Evolutionary conservation across 2,797 vertebrate species (phyloP).

Genomic region (Graptemys geographica): DNA sequence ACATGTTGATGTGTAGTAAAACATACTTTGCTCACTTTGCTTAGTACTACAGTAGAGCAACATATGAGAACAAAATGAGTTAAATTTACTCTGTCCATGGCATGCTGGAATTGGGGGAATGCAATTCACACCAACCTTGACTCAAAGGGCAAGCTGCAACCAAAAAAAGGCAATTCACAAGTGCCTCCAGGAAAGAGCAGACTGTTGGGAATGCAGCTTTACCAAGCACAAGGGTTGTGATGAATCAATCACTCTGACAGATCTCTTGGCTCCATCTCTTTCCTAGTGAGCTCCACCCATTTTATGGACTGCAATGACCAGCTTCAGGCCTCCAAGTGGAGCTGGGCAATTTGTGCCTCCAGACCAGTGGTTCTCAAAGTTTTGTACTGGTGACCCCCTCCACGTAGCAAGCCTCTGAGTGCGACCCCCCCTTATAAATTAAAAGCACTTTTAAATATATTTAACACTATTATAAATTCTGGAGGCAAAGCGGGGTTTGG

Average conservation of each 20-base stretch:
- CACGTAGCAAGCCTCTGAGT: too few species aligned
- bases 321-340: slow-evolving; percentile 9
- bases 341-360: neutral
- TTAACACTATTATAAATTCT: too few species aligned
- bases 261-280: slow-evolving; percentile 27
- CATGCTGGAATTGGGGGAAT: neutral
- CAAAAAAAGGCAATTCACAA: slow-evolving; percentile 59
- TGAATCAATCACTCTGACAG: slow-evolving; percentile 22
- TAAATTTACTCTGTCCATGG: slow-evolving; percentile 25
- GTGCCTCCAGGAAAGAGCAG: slow-evolving; percentile 60
- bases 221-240: slow-evolving; percentile 13
- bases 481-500: too few species aligned
- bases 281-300: slow-evolving; percentile 59
- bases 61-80: slow-evolving; percentile 7
- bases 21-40: slow-evolving; percentile 14
- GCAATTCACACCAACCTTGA: slow-evolving; percentile 9
- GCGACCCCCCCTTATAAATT: too few species aligned
- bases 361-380: too few species aligned
- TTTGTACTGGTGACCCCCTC: too few species aligned
- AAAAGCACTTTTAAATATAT: too few species aligned
- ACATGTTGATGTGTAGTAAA: neutral
- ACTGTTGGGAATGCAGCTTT: slow-evolving; percentile 58
- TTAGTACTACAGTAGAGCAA: slow-evolving; percentile 19
- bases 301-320: neutral
- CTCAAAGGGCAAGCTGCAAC: neutral